Percentiles rank a stretch among this genome's conserved stretches.
These are phyloP conservation scores for Matsumyia berberina DNA, from an alignment of 2,888 invertebrate species.

Conservation along the genomic window DNA sequence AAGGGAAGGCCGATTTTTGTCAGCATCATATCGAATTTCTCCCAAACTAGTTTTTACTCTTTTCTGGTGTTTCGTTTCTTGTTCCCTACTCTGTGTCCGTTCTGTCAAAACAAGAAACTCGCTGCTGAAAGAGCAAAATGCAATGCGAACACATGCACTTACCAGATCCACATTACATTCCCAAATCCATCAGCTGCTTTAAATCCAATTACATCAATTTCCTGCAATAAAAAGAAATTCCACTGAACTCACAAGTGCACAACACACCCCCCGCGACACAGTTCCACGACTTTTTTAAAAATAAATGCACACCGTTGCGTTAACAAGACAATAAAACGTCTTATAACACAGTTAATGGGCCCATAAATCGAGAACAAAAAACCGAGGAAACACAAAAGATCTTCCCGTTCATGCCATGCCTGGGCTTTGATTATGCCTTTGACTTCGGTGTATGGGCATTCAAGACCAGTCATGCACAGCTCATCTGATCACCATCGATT, in stretches of 20 bases:
- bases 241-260: background rate
- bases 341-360: conserved; percentile 23
- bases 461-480: conserved; percentile 9
- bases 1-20: too few relatives aligned
- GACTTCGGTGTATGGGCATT: background rate
- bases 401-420: background rate
- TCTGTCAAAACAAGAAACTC: too few relatives aligned
- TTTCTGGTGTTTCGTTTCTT: too few relatives aligned
- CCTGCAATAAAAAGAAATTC: background rate
- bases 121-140: too few relatives aligned
- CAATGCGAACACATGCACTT: too few relatives aligned
- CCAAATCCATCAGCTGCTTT: background rate
- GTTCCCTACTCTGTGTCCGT: too few relatives aligned
- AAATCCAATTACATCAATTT: background rate
- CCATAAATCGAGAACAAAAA: conserved; percentile 18
- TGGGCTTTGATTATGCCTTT: background rate
- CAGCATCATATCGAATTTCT: too few relatives aligned
- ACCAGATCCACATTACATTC: too few relatives aligned
- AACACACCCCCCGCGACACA: background rate
- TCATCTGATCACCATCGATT: conserved; percentile 9
- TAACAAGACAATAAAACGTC: conserved; percentile 12
- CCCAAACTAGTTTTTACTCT: too few relatives aligned
- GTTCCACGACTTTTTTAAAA: conserved; percentile 2
- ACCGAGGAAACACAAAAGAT: background rate
- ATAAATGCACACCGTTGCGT: conserved; percentile 6